phyloP scores from a whole-genome alignment of 2,888 invertebrate genomes.

The Drosophila algonquin region DNA sequence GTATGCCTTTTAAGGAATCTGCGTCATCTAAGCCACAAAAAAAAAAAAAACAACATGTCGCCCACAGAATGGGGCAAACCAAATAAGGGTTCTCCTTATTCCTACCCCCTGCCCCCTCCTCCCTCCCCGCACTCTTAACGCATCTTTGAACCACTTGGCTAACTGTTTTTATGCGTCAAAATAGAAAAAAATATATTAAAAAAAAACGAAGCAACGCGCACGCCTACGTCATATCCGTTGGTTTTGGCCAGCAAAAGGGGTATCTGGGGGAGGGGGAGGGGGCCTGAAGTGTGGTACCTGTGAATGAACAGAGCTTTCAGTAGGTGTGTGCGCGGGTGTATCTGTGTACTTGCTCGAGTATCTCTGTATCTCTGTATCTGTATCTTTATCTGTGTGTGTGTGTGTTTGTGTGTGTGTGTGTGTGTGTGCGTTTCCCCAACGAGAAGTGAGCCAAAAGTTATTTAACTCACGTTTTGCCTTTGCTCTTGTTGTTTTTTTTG shows the following conservation, averaged over 20 bases:
- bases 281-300: conserved; percentile 38
- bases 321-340: conserved; percentile 15
- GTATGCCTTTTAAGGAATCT: conserved; percentile 50
- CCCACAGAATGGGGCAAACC: conserved; percentile 41
- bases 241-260: conserved; percentile 32
- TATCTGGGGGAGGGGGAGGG: conserved; percentile 1
- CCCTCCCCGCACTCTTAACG: neutral
- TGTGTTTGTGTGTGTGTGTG: conserved; percentile 6
- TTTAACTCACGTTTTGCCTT: conserved; percentile 64
- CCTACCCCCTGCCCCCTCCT: neutral
- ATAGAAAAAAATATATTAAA: conserved; percentile 13
- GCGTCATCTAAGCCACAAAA: conserved; percentile 52
- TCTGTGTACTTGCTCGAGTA: conserved; percentile 16
- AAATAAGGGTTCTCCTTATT: conserved; percentile 32
- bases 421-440: conserved; percentile 7
- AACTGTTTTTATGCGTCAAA: conserved; percentile 44
- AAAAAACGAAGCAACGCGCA: conserved; percentile 2
- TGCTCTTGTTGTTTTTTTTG: conserved; percentile 7
- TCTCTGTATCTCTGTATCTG: conserved; percentile 39
- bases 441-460: conserved; percentile 55
- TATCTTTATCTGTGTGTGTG: conserved; percentile 19
- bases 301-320: conserved; percentile 41
- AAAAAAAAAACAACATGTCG: conserved; percentile 39
- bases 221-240: conserved; percentile 49
- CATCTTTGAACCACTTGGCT: conserved; percentile 24